These are phyloP conservation scores for Leiothrix lutea DNA, from an alignment of 2,113 vertebrate genomes.

Conservation along the genomic window DNA sequence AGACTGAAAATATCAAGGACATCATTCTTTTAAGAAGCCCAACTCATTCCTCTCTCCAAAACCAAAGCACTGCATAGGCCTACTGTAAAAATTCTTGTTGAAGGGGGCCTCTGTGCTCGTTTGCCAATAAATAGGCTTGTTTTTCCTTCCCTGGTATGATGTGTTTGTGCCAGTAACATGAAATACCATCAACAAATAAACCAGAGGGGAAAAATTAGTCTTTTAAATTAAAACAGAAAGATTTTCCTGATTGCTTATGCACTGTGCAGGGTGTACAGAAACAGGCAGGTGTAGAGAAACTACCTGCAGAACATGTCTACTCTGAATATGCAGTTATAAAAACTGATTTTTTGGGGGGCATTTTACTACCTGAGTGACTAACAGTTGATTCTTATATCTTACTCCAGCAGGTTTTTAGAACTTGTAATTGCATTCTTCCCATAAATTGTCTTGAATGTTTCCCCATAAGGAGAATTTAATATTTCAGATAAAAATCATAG, in stretches of 20 bases:
- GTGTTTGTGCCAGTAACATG: slow-evolving; percentile 2
- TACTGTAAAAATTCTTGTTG: not conserved
- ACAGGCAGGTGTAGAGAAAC: no score
- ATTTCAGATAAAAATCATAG: slow-evolving; percentile 43
- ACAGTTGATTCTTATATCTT: not conserved
- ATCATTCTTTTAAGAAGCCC: not conserved
- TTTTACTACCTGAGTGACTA: not conserved
- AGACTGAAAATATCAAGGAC: not conserved
- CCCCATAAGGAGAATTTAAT: not conserved
- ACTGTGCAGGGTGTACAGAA: not conserved
- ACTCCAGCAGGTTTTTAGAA: not conserved
- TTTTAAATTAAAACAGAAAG: slow-evolving; percentile 47
- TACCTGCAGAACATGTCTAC: not conserved
- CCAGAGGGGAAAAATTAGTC: slow-evolving; percentile 24
- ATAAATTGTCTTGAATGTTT: slow-evolving; percentile 29
- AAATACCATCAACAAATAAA: slow-evolving; percentile 44
- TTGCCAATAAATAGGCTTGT: not conserved
- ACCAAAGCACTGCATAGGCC: not conserved
- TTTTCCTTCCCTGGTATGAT: not conserved
- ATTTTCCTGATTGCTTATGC: slow-evolving; percentile 32
- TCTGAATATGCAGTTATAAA: slow-evolving; percentile 16
- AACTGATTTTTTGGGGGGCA: slow-evolving; percentile 29
- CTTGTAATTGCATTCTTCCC: not conserved
- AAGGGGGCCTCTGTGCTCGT: not conserved
- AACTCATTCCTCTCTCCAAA: not conserved